Percentiles rank a stretch among this genome's conserved stretches.
Evolutionary conservation across 2,888 invertebrate genomes (phyloP).

Genomic region (Hydroisotoma schaefferi): DNA sequence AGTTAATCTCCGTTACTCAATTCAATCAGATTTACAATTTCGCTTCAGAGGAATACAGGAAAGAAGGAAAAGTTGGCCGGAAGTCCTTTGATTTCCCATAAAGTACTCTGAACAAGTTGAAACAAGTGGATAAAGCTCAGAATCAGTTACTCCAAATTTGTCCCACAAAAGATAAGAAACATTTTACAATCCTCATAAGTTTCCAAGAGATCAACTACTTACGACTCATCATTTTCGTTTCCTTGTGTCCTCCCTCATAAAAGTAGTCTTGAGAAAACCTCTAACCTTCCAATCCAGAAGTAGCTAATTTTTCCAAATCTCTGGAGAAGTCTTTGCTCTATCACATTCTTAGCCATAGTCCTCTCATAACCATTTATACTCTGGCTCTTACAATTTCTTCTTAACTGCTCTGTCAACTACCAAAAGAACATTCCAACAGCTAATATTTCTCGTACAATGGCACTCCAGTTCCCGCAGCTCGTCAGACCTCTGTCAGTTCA

Average conservation of each 20-base stretch:
- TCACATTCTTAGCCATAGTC: background rate
- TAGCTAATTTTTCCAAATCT: conserved; percentile 5
- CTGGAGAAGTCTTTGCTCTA: conserved; percentile 2
- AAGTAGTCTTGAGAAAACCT: background rate
- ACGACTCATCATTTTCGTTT: background rate
- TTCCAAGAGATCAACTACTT: background rate
- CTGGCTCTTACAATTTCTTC: background rate
- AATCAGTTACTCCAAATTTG: background rate
- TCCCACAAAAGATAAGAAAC: background rate
- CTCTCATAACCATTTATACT: conserved; percentile 6
- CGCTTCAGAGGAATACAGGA: too few relatives aligned
- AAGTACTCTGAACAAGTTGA: conserved; percentile 3
- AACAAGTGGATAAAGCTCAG: background rate
- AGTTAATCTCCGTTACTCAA: conserved; percentile 8
- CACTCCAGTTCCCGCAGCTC: conserved; percentile 19
- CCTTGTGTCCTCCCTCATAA: background rate
- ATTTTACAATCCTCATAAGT: too few relatives aligned
- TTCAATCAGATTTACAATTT: too few relatives aligned
- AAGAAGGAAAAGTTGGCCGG: too few relatives aligned
- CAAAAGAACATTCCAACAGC: conserved; percentile 19
- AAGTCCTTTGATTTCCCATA: background rate
- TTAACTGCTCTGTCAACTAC: conserved; percentile 11
- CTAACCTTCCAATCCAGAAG: conserved; percentile 4
- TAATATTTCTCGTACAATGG: conserved; percentile 18
- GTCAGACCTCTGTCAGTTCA: conserved; percentile 36